Percentiles rank a stretch among this genome's conserved stretches.
Evolutionary conservation across 2,113 vertebrate genomes (phyloP).

Genomic region (Erpornis zantholeuca): DNA sequence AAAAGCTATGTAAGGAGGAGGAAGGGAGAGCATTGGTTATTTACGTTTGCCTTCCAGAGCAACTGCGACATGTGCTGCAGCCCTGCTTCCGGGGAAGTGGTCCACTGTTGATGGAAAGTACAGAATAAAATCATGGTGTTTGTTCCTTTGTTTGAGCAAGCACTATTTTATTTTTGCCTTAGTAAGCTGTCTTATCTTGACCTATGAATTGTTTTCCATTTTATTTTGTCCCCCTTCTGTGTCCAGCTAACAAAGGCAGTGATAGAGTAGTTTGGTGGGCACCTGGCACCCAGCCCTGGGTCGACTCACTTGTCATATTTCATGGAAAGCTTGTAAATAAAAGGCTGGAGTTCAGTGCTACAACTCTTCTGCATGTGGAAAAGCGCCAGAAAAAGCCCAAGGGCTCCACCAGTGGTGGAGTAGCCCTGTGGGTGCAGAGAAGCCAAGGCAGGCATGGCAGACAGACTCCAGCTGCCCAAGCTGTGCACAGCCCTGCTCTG

Average conservation of each 20-base stretch:
- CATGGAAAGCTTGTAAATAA: background rate
- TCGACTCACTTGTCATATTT: background rate
- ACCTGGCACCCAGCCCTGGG: too few species aligned
- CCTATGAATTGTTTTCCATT: background rate
- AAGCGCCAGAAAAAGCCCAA: background rate
- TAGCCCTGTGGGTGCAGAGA: background rate
- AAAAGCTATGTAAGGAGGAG: background rate
- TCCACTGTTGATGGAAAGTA: background rate
- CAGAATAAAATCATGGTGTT: background rate
- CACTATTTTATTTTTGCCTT: background rate
- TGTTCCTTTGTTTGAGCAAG: background rate
- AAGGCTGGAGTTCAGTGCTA: background rate
- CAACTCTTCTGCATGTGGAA: background rate
- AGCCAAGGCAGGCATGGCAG: background rate
- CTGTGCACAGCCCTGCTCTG: background rate
- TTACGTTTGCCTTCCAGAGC: background rate
- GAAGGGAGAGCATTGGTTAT: background rate
- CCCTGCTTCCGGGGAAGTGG: background rate
- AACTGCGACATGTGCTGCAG: background rate
- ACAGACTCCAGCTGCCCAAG: accelerated
- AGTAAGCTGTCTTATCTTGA: background rate
- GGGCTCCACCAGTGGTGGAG: background rate
- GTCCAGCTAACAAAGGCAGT: background rate
- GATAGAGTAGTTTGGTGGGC: background rate
- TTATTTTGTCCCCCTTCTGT: background rate